Evolutionary conservation across 2,113 vertebrate species (phyloP), one percentile per base, ranked within the genome.

Genomic region (Cephalopterus ornatus): DNA sequence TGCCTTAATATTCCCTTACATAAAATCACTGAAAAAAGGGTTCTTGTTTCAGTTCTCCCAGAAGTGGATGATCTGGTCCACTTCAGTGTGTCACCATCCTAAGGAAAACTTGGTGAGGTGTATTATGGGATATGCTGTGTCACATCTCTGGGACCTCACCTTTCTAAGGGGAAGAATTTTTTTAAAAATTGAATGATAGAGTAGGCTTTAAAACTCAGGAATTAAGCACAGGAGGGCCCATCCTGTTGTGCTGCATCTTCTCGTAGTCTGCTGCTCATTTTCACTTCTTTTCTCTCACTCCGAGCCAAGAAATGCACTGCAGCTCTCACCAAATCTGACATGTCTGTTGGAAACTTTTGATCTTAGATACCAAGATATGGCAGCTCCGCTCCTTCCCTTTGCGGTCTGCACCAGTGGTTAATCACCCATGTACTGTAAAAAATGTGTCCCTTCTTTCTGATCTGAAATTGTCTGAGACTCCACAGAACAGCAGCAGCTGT

Each of bases 401-500:
- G 55, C 56, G 4, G 8, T 77, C 35, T 44, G 42, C 47, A 26
- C 1, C 12, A 33, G 55, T 26, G 67, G 59, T 89, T 90, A 63
- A 92, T 92, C 75, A 56, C 67, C 59, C 85, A 81, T 32, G 66
- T 7, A 27, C 59, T 75, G 39, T 63, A 85, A 80, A 80, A 92
- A 91, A 76, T 24, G 27, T 14, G 35, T 44, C 19, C 46, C 39
- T 71, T 72, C 56, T 19, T 77, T 83, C 47, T 75, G 24, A 74
- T 84, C n/a, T 44, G 66, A 61, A 72, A 58, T 44, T n/a, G 63
- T 81, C 81, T 95, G 90, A 55, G 90, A 72, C 81, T 70, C 86
- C 6, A 14, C 12, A 55, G 77, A 78, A 17, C 24, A 70, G 92
- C 24, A 70, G 92, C 96, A 97, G 95, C 93, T 97, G 96, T 0